A percentile compares a stretch with the other conserved stretches of the same genome.
phyloP scores from a whole-genome alignment of 1,140 invertebrate species.

The Coptotermes formosanus region DNA sequence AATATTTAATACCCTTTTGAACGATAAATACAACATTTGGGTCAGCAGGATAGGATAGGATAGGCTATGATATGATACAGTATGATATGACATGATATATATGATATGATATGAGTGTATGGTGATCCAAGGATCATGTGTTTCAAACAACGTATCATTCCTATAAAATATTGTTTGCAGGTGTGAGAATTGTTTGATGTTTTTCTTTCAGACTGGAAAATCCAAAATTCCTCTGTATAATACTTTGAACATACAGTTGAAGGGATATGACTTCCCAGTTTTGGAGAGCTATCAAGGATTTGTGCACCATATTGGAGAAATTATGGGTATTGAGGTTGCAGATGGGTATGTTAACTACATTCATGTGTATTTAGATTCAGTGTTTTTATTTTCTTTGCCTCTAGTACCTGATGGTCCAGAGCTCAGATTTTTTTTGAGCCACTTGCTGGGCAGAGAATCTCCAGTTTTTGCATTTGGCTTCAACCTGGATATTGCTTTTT shows the following conservation, averaged over 20 bases:
- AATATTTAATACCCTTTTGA: no score
- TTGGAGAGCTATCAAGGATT: constrained; percentile 78
- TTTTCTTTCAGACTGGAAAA: constrained; percentile 56
- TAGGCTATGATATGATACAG: constrained; percentile 23
- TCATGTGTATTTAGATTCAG: no score
- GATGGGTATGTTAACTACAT: constrained; percentile 57
- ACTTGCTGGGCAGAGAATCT: no score
- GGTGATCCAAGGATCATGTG: background rate
- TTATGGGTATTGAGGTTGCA: constrained; percentile 72
- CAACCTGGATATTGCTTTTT: no score
- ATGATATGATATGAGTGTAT: background rate
- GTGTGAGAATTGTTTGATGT: constrained; percentile 2
- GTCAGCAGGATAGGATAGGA: no score
- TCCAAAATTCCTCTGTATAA: constrained; percentile 70
- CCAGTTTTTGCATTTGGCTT: no score
- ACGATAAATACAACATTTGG: no score
- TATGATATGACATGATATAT: no score
- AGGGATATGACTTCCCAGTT: constrained; percentile 76
- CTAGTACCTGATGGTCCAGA: no score
- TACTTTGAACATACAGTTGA: constrained; percentile 73
- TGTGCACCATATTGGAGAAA: constrained; percentile 68
- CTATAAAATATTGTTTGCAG: no score
- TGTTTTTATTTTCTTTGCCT: no score
- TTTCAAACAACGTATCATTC: background rate
- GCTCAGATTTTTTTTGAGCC: no score